phyloP scores from a whole-genome alignment of 2,888 invertebrate genomes.

The Lacanobia oleracea region DNA sequence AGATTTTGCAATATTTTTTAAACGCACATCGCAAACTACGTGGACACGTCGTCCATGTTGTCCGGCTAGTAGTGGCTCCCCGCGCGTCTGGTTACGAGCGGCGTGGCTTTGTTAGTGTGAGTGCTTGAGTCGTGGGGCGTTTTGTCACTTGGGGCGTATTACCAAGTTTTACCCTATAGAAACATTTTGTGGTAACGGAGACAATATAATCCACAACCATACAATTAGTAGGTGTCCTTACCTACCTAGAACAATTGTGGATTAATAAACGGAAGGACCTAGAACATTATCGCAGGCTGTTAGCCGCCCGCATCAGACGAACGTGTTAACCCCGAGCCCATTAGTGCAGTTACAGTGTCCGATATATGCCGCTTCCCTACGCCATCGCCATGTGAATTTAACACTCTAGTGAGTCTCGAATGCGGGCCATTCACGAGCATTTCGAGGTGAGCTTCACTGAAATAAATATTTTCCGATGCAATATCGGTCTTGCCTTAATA shows the following conservation, averaged over 20 bases:
- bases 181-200: background rate
- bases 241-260: background rate
- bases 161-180: too few relatives aligned
- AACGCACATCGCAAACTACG: too few relatives aligned
- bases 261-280: background rate
- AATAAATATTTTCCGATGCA: background rate
- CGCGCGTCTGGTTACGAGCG: too few relatives aligned
- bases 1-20: too few relatives aligned
- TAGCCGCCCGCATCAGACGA: background rate
- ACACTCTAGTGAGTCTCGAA: background rate
- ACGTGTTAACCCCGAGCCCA: background rate
- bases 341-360: background rate
- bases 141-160: too few relatives aligned
- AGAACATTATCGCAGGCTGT: background rate
- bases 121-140: too few relatives aligned
- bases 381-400: background rate
- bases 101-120: too few relatives aligned
- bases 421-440: background rate
- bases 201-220: background rate
- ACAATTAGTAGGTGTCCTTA: background rate
- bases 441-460: background rate
- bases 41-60: too few relatives aligned
- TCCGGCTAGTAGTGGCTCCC: too few relatives aligned
- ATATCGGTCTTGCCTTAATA: background rate
- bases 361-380: conserved; percentile 3